Base-by-base conservation (phyloP, 2,797 vertebrate genomes). In the Linurgus olivaceus region DNA sequence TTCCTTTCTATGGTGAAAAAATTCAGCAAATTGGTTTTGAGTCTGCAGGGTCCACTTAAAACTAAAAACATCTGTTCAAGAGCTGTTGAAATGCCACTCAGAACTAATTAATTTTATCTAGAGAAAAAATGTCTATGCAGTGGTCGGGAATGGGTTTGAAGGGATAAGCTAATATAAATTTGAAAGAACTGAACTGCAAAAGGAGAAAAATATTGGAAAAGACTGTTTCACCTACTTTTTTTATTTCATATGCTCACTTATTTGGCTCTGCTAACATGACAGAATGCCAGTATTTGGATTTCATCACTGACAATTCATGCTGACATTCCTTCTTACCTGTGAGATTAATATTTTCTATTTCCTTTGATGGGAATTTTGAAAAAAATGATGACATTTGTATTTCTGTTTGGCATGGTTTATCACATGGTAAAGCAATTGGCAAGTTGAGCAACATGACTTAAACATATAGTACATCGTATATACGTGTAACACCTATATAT, bases 61-160 rank as follows among this genome's bases (percentile, higher is more conserved):
- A 87, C 35, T 48, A 58, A 86, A 96, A 96, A 59, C 90, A 93
- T 92, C 73, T 96, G 88, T 42, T 90, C 31, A 80, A 62, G 47
- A 47, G 42, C 62, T 91, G 73, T 58, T 82, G 79, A 96, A 94
- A 91, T 82, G 74, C 50, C 76, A 75, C 29, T 96, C 76, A 92
- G 63, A 92, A 72, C 4, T 9, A 94, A 94, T 51, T 78, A 81
- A 40, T 62, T 95, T 65, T 92, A 71, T 88, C 76, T 75, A 33
- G 33, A 93, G 35, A 72, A n/a, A 88, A 95, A 91, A 88, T 54
- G 82, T 19, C 37, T 84, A 26, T 70, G 29, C 31, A 77, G 37
- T 73, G 33, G 16, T 93, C 55, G 88, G 29, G 13, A 95, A 70
- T 19, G 11, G 5, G 76, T 94, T 96, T 79, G 50, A 84, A 94